Base-by-base conservation (phyloP, 2,797 vertebrate genomes). In the Ctenopoma multispine region DNA sequence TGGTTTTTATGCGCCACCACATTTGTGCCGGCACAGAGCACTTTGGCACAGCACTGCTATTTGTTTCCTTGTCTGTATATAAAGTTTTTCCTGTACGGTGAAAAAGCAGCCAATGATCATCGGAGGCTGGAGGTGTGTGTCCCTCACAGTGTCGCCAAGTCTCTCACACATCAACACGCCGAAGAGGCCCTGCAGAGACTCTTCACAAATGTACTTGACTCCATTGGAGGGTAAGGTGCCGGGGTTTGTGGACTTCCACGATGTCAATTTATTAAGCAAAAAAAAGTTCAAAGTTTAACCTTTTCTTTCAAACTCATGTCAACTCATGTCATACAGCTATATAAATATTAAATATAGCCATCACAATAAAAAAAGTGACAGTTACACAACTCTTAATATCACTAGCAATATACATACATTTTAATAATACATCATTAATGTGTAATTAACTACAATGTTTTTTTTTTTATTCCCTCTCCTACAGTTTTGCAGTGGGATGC, bases 81-180 rank as follows among this genome's bases (percentile, higher is more conserved):
- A n/a, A n/a, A n/a, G n/a, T n/a, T n/a, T n/a, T n/a, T n/a, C n/a
- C n/a, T n/a, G n/a, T n/a, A n/a, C n/a, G n/a, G n/a, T n/a, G n/a
- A n/a, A n/a, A n/a, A n/a, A n/a, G n/a, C n/a, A n/a, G n/a, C n/a
- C n/a, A n/a, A n/a, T n/a, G n/a, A n/a, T n/a, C n/a, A n/a, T n/a
- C n/a, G n/a, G n/a, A 75, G 59, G 72, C 69, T 72, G 24, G 64
- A 77, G 78, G 83, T 70, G 48, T 44, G 67, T 72, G 79, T 81
- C 53, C 18, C 31, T 66, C 59, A 43, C 56, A 29, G 62, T 53
- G 76, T 65, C 61, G 47, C 54, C 17, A 1, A 54, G 56, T 86
- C 72, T 63, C 24, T 71, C 49, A 51, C 76, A 71, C 56, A 69
- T 40, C 58, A n/a, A 62, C 36, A 17, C 59, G 38, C 9, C 31